Evolutionary conservation across 2,888 invertebrate genomes (phyloP), one percentile per base, ranked within the genome.

Genomic region (Clivina fossor): DNA sequence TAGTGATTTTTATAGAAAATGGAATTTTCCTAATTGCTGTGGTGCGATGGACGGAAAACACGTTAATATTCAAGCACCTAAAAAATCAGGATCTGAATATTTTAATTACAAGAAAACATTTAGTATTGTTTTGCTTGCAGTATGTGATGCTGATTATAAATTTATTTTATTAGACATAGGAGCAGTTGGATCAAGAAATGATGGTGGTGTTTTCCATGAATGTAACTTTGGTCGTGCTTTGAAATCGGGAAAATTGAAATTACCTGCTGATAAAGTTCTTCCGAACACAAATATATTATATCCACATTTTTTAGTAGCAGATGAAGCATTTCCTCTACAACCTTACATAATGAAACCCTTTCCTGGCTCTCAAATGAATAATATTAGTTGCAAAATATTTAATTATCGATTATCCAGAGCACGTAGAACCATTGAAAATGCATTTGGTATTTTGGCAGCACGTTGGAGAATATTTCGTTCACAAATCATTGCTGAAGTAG

Each of bases 311-410:
- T 60, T 32, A 13, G 32, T 32, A 11, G 32, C 11, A 3, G 32
- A 32, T 32, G 32, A 32, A n/a, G 32, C 32, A 8, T 61, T 63
- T 40, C 60, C 58, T 15, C 32, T 60, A 26, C 46, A 56, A 19
- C 44, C 22, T n/a, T 38, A 58, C 30, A 44, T 60, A 13, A 56
- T 62, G 59, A 50, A 59, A 49, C 59, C 63, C 20, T 62, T 56
- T 40, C 56, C 62, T 35, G 50, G 50, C 8, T 30, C 35, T n/a
- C 41, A 43, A 20, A 33, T 62, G 3, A n/a, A n/a, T n/a, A 44
- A 58, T 30, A 44, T 60, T 30, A 30, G 28, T 13, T 58, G 60
- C 35, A 37, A 47, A 26, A 59, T 61, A 24, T 60, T 59, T 26
- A 62, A 62, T 43, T 62, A 60, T 43, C 55, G 63, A 40, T 48